A percentile compares a stretch with the other conserved stretches of the same genome.
Evolutionary conservation across 2,888 invertebrate species (phyloP).

Genomic region (Cantharis nigra): DNA sequence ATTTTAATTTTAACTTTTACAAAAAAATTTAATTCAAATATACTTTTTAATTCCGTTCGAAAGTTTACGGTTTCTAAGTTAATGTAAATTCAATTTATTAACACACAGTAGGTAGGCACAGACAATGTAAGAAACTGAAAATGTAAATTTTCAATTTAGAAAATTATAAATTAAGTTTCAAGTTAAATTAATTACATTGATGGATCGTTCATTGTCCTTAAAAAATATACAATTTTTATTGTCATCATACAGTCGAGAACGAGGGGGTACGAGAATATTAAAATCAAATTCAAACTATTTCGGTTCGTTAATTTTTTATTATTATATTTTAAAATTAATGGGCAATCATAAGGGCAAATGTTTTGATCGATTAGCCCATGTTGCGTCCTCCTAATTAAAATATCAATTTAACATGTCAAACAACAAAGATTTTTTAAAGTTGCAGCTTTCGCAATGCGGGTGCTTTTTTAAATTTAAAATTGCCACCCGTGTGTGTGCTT

Average conservation of each 20-base stretch:
- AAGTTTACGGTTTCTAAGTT: background rate
- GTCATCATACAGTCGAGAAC: background rate
- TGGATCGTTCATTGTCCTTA: no score
- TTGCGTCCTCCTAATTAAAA: background rate
- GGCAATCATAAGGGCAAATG: background rate
- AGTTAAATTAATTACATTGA: background rate
- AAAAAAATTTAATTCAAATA: background rate
- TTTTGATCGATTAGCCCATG: background rate
- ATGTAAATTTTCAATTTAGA: background rate
- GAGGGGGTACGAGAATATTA: background rate
- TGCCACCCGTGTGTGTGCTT: constrained; percentile 29
- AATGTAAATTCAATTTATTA: background rate
- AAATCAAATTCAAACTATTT: background rate
- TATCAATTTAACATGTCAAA: background rate
- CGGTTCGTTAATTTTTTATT: background rate
- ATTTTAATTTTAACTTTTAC: background rate
- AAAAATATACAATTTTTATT: background rate
- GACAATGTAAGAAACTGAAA: background rate
- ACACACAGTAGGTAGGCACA: background rate
- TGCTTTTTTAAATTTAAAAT: background rate
- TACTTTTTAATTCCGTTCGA: background rate
- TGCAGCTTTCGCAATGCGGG: background rate
- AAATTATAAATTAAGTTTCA: constrained; percentile 10
- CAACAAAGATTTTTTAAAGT: background rate
- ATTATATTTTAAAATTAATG: background rate